phyloP scores from a whole-genome alignment of 1,140 invertebrate genomes.

The Arion vulgaris region DNA sequence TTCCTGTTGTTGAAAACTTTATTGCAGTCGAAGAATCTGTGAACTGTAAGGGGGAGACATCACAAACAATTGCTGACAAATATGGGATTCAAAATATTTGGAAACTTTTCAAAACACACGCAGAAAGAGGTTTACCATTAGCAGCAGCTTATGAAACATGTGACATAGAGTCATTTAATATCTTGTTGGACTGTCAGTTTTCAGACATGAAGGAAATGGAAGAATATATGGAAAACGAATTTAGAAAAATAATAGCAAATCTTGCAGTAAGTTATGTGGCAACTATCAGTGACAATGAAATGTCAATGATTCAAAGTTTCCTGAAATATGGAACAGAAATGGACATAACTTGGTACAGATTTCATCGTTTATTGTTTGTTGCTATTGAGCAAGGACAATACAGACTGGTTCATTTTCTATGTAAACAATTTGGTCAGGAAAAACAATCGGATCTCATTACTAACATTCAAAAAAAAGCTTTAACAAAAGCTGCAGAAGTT shows the following conservation, averaged over 20 bases:
- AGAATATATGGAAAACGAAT: neutral
- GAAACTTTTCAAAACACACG: neutral
- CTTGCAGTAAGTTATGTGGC: neutral
- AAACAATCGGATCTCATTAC: neutral
- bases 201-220: neutral
- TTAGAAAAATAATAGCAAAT: neutral
- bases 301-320: neutral
- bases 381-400: too few relatives aligned
- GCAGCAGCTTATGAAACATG: neutral
- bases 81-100: too few relatives aligned
- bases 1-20: too few relatives aligned
- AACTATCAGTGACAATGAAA: neutral
- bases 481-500: neutral
- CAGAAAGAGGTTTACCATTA: neutral
- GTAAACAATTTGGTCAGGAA: neutral
- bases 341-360: neutral
- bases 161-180: neutral
- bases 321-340: neutral
- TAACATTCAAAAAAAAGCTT: neutral
- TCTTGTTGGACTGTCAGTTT: neutral
- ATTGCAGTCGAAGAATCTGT: too few relatives aligned
- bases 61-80: too few relatives aligned
- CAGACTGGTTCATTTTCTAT: neutral
- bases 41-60: too few relatives aligned
- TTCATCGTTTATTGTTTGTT: too few relatives aligned